Evolutionary conservation across 2,797 vertebrate genomes (phyloP), one percentile per base, ranked within the genome.

Genomic region (Pipistrellus pipistrellus): DNA sequence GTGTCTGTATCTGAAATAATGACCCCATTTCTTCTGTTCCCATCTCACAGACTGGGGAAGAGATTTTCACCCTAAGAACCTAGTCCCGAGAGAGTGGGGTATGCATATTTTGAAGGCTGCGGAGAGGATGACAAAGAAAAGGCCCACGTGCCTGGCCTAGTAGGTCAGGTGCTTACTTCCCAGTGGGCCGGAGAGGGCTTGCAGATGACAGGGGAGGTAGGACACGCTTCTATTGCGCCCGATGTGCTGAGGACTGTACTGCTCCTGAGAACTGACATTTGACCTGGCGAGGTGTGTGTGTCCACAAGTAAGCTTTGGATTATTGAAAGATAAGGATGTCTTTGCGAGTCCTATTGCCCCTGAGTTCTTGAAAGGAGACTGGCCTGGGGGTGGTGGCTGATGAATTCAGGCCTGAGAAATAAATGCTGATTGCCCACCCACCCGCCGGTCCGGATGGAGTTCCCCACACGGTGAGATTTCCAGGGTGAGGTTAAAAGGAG

Each of bases 351-450:
- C 15, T 32, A 2, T 12, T 44, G 48, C 76, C 32, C 18, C 27
- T 1, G 11, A 57, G 6, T 23, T 11, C 5, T 38, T 82, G 68
- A 48, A 87, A 81, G 30, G 57, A 55, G 17, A 27, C 38, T 38
- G 17, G 41, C 38, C n/a, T 41, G 44, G 20, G 46, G 55, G 8
- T 20, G 46, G 72, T 21, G 5, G 59, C n/a, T 2, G 15, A 69
- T 48, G n/a, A 82, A 53, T 13, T 83, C 18, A 30, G 78, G 27
- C 69, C 68, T 85, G 32, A 93, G 73, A 95, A 35, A 59, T 27
- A 35, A 59, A 41, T 3, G 7, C 62, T 68, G 12, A 18, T 15
- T 53, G 38, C 44, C 44, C 20, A 46, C 25, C 53, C 25, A 80
- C n/a, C 12, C 13, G 55, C 27, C 0, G 3, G 38, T 2, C 27